Percentiles rank a stretch among this genome's conserved stretches.
These are phyloP conservation scores for Rhogogaster chlorosoma DNA, from an alignment of 2,888 invertebrate species.

Conservation along the genomic window DNA sequence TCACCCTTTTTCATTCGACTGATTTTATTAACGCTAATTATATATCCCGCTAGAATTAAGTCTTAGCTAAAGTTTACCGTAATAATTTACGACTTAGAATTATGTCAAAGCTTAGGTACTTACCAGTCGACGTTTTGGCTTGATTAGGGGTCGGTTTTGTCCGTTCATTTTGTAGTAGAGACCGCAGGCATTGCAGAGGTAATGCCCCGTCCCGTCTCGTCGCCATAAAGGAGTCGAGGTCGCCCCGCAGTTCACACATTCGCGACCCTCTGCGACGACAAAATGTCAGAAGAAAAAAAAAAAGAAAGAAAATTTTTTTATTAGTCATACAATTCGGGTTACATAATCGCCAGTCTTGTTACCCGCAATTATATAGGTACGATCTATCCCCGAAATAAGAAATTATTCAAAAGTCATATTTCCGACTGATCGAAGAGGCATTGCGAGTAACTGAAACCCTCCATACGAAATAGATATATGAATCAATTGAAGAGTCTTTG, in stretches of 20 bases:
- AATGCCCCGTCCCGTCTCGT: conserved; percentile 98
- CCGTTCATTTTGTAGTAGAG: conserved; percentile 99
- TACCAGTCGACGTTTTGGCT: conserved; percentile 99
- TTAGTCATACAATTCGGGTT: background rate
- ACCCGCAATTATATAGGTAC: background rate
- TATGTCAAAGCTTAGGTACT: conserved; percentile 81
- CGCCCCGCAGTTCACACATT: conserved; percentile 99
- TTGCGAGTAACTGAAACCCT: conserved; percentile 14
- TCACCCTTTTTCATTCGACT: background rate
- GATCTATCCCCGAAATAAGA: background rate
- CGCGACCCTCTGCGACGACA: conserved; percentile 72
- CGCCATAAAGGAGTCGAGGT: conserved; percentile 98
- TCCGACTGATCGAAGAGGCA: background rate
- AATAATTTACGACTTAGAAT: background rate
- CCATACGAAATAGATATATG: background rate
- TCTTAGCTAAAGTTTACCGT: background rate
- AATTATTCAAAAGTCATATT: background rate
- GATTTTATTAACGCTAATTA: background rate
- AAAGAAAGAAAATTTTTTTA: background rate
- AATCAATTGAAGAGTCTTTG: too few species aligned
- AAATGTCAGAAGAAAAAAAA: background rate
- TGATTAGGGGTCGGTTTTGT: conserved; percentile 98
- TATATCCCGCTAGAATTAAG: background rate
- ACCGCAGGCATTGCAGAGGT: conserved; percentile 88
- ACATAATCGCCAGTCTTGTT: background rate